Evolutionary conservation across 2,797 vertebrate genomes (phyloP).

Genomic region (Sphaeramia orbicularis): DNA sequence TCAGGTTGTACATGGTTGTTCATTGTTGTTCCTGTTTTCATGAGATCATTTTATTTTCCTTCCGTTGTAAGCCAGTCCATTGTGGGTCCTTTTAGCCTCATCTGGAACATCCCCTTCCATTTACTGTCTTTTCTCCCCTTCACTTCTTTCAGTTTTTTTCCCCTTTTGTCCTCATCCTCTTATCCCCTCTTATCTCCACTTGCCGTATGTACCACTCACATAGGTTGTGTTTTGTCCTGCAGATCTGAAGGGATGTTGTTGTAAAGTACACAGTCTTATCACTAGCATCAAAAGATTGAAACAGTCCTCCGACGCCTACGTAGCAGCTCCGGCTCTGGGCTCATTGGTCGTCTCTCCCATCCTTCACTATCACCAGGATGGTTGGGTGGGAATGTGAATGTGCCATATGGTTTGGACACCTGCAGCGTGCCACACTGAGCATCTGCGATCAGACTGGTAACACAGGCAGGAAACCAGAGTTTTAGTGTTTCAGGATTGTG

Average conservation of each 20-base stretch:
- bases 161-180: neutral
- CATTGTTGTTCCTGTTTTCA: too few relatives aligned
- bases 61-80: too few relatives aligned
- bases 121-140: neutral
- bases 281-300: constrained; percentile 17
- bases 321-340: constrained; percentile 17
- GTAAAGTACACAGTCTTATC: constrained; percentile 15
- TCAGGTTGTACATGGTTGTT: too few relatives aligned
- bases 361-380: constrained; percentile 20
- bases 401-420: constrained; percentile 35
- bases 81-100: constrained; percentile 2
- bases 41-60: too few relatives aligned
- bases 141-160: neutral
- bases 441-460: constrained; percentile 9
- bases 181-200: constrained; percentile 12
- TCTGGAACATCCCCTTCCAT: neutral
- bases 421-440: constrained; percentile 9
- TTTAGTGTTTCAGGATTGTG: neutral
- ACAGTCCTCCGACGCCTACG: constrained; percentile 18
- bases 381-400: constrained; percentile 31
- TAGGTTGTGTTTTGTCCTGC: constrained; percentile 30
- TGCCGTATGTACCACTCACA: constrained; percentile 22
- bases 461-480: neutral
- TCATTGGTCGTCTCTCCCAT: constrained; percentile 25
- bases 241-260: constrained; percentile 14